Percentiles rank a stretch among this genome's conserved stretches.
phyloP scores from a whole-genome alignment of 2,797 vertebrate genomes.

The Acrocephalus scirpaceus region DNA sequence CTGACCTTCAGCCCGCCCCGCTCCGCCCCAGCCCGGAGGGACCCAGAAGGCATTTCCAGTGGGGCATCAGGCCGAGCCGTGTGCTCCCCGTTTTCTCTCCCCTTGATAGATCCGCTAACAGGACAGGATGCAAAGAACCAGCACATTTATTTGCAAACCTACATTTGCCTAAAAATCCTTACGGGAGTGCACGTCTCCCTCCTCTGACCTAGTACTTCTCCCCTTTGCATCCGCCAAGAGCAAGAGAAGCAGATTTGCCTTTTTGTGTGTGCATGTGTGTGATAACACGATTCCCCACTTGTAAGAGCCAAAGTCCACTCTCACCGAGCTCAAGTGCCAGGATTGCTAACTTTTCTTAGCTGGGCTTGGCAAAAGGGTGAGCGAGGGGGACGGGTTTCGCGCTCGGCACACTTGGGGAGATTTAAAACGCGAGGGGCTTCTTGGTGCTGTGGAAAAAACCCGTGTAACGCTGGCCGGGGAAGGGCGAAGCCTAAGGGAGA shows the following conservation, averaged over 20 bases:
- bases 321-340: background rate
- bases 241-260: background rate
- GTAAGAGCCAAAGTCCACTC: slow-evolving; percentile 62
- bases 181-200: background rate
- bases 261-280: background rate
- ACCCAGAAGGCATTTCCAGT: background rate
- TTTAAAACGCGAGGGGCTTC: slow-evolving; percentile 25
- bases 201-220: background rate
- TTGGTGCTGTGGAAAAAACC: slow-evolving; percentile 32
- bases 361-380: slow-evolving; percentile 15
- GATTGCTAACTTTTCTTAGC: slow-evolving; percentile 12
- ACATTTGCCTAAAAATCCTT: background rate
- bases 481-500: background rate
- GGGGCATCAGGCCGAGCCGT: background rate
- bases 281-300: slow-evolving; percentile 35
- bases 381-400: background rate
- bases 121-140: background rate
- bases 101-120: background rate
- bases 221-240: background rate
- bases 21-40: background rate
- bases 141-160: background rate
- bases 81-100: background rate
- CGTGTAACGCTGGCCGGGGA: background rate
- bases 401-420: background rate
- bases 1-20: slow-evolving; percentile 33